Evolutionary conservation across 2,797 vertebrate genomes (phyloP).

Genomic region (Cuniculus paca): DNA sequence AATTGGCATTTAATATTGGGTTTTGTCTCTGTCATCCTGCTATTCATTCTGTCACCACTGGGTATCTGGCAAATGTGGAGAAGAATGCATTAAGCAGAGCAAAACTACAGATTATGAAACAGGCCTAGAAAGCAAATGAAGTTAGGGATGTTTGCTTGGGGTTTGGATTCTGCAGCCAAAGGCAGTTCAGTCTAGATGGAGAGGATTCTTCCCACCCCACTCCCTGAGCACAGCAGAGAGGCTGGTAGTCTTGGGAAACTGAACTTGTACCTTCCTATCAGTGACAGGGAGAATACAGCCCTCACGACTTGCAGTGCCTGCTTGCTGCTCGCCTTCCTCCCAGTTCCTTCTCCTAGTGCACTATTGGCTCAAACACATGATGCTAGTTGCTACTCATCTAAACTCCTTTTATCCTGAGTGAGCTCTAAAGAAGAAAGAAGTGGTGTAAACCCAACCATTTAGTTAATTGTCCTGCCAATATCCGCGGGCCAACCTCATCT

Average conservation of each 20-base stretch:
- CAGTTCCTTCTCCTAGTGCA: rapidly evolving
- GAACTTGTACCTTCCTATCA: not conserved
- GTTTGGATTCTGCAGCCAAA: not conserved
- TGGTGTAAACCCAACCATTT: not conserved
- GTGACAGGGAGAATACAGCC: too few species aligned
- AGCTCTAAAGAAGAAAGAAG: not conserved
- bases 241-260: not conserved
- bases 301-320: rapidly evolving
- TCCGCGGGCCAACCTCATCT: not conserved
- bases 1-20: not conserved
- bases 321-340: rapidly evolving
- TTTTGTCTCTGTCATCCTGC: conserved; percentile 4
- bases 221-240: rapidly evolving
- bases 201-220: not conserved
- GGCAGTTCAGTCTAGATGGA: not conserved
- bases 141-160: not conserved
- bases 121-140: not conserved
- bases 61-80: not conserved
- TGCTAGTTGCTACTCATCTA: not conserved
- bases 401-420: not conserved
- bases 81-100: conserved; percentile 9
- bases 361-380: rapidly evolving
- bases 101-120: not conserved
- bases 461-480: rapidly evolving
- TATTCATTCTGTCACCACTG: not conserved